These are phyloP conservation scores for Hyles vespertilio DNA, from an alignment of 1,140 invertebrate species.

Conservation along the genomic window DNA sequence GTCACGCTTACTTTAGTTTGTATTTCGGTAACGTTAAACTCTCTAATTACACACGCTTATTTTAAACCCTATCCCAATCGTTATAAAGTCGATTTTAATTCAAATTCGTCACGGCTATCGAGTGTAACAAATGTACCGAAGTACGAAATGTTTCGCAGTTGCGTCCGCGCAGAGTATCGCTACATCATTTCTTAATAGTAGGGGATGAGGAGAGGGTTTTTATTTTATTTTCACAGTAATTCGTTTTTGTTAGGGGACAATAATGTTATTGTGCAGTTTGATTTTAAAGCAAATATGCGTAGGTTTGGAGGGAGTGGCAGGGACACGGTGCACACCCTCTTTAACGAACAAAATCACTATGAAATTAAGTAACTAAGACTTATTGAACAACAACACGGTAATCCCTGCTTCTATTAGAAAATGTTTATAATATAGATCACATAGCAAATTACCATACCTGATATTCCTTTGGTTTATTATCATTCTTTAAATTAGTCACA, in stretches of 20 bases:
- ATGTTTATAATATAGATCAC: too few species aligned
- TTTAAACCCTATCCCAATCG: slow-evolving; percentile 14
- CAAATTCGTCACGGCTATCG: neutral
- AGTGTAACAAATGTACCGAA: slow-evolving; percentile 25
- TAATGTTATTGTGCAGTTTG: slow-evolving; percentile 63
- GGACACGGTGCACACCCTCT: slow-evolving; percentile 63
- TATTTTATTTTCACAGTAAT: slow-evolving; percentile 73
- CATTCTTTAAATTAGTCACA: too few species aligned
- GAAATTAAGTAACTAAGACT: slow-evolving; percentile 10
- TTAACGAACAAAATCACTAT: slow-evolving; percentile 31
- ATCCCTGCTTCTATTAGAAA: too few species aligned
- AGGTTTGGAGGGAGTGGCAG: slow-evolving; percentile 51
- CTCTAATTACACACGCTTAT: slow-evolving; percentile 7
- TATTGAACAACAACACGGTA: too few species aligned
- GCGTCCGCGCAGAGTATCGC: slow-evolving; percentile 63
- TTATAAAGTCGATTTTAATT: slow-evolving; percentile 25
- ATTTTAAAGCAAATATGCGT: slow-evolving; percentile 70
- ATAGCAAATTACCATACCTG: too few species aligned
- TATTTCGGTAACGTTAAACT: slow-evolving; percentile 28
- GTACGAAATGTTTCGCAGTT: slow-evolving; percentile 42
- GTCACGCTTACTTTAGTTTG: slow-evolving; percentile 62
- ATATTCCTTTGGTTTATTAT: too few species aligned
- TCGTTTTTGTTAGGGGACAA: slow-evolving; percentile 65
- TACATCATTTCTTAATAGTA: slow-evolving; percentile 72
- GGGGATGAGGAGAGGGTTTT: slow-evolving; percentile 63